A percentile compares a stretch with the other conserved stretches of the same genome.
Evolutionary conservation across 1,140 invertebrate species (phyloP).

Genomic region (Hestina assimilis): DNA sequence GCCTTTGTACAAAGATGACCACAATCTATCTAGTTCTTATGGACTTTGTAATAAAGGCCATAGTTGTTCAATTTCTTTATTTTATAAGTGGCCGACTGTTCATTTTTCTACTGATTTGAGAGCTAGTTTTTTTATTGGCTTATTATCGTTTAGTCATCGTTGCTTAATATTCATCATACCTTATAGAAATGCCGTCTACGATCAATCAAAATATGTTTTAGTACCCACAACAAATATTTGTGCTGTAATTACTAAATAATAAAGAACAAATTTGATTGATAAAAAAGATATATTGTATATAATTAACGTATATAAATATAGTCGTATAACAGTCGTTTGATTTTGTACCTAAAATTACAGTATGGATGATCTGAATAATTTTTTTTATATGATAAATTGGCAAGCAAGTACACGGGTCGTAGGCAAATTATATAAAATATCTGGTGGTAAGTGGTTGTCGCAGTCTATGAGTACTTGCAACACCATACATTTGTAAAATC

Average conservation of each 20-base stretch:
- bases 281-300: background rate
- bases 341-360: too few relatives aligned
- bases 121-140: constrained; percentile 54
- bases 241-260: constrained; percentile 14
- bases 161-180: constrained; percentile 60
- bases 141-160: constrained; percentile 69
- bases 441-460: too few relatives aligned
- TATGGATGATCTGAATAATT: too few relatives aligned
- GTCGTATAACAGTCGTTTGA: too few relatives aligned
- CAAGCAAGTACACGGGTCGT: too few relatives aligned
- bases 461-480: too few relatives aligned
- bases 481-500: too few relatives aligned
- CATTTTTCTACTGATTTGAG: constrained; percentile 12
- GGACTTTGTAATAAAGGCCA: background rate
- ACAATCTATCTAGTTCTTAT: constrained; percentile 1
- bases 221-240: constrained; percentile 9
- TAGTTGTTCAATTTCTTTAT: background rate
- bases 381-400: too few relatives aligned
- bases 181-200: constrained; percentile 48
- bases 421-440: too few relatives aligned
- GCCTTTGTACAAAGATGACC: constrained; percentile 12
- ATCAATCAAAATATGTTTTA: constrained; percentile 55
- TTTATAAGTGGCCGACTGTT: background rate
- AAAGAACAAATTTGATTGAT: constrained; percentile 9
- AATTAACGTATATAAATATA: too few relatives aligned